Base-by-base conservation (phyloP, 92 coral and sea anemone species). In the Virgularia gustaviana region DNA sequence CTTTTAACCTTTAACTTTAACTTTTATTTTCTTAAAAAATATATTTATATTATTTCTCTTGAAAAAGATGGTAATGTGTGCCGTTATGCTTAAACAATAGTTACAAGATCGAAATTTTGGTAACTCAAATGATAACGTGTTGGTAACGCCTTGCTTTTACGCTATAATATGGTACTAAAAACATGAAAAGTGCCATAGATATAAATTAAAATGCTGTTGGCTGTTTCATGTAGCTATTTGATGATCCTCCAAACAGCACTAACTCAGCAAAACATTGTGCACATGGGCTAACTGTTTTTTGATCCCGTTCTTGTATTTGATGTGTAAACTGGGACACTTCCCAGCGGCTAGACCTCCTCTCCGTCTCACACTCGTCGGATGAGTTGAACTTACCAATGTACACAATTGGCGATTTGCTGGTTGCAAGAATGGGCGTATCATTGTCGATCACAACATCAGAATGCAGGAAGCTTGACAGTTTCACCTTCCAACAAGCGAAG, bases 401-500 rank as follows among this genome's bases (percentile, higher is more conserved):
- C 4, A 33, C 2, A 3, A 52, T 13, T n/a, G 8, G 59, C 1
- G 1, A 16, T 23, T 52, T 18, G 59, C 59, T 52, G 22, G 59
- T 52, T 1, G 59, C 59, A 13, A 52, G 28, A 52, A 52, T 52
- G 22, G 59, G 25, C 29, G 59, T 52, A 16, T 52, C 59, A 9
- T 16, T 52, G 12, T 4, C 59, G 6, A 52, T 4, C 8, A 52
- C 27, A 18, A 52, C 59, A 52, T 52, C 59, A 4, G 59, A 52
- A 33, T 16, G 59, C 59, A 5, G 27, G 59, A 5, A 52, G 28
- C 59, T 52, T 52, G 9, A 52, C 59, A 52, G 29, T 52, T 13
- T 52, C 59, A 22, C 59, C 27, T 23, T 52, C 59, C 59, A 52
- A 52, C 59, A 52, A 52, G 18, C 22, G 59, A 9, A 52, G 59